phyloP scores from a whole-genome alignment of 2,113 vertebrate species.

The Grammomys dolichurus region DNA sequence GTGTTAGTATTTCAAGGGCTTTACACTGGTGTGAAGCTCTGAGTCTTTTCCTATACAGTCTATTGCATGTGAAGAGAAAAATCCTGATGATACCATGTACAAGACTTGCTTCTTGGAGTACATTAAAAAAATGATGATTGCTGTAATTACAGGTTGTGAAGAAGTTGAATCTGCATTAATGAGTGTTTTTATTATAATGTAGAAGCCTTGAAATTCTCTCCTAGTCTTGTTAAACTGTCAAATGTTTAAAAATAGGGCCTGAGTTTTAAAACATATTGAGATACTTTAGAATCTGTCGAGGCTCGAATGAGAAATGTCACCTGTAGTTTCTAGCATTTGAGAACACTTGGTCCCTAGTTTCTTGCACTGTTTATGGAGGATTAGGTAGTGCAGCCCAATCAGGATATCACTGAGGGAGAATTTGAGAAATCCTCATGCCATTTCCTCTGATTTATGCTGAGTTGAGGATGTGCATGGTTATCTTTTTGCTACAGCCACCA shows the following conservation, averaged over 20 bases:
- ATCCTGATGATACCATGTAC: not conserved
- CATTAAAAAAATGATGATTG: not conserved
- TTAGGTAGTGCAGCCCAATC: too few species aligned
- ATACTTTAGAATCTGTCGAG: not conserved
- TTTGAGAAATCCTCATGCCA: not conserved
- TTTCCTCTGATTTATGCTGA: not conserved
- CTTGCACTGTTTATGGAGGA: not conserved
- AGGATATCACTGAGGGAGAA: not conserved
- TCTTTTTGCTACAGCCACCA: not conserved
- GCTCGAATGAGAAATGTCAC: not conserved
- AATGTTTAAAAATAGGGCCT: not conserved
- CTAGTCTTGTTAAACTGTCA: not conserved
- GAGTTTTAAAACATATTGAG: not conserved
- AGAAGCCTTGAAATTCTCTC: not conserved
- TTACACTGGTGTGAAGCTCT: not conserved
- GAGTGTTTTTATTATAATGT: slow-evolving; percentile 2
- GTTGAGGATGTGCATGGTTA: not conserved
- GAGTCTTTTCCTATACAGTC: not conserved
- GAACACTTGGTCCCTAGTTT: not conserved
- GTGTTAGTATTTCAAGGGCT: not conserved
- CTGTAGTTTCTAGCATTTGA: not conserved
- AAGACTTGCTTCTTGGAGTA: not conserved
- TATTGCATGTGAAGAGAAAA: not conserved
- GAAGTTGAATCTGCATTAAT: slow-evolving; percentile 21
- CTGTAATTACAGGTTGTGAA: slow-evolving; percentile 15